Evolutionary conservation across 2,888 invertebrate species (phyloP), one percentile per base, ranked within the genome.

Genomic region (Belgica antarctica): DNA sequence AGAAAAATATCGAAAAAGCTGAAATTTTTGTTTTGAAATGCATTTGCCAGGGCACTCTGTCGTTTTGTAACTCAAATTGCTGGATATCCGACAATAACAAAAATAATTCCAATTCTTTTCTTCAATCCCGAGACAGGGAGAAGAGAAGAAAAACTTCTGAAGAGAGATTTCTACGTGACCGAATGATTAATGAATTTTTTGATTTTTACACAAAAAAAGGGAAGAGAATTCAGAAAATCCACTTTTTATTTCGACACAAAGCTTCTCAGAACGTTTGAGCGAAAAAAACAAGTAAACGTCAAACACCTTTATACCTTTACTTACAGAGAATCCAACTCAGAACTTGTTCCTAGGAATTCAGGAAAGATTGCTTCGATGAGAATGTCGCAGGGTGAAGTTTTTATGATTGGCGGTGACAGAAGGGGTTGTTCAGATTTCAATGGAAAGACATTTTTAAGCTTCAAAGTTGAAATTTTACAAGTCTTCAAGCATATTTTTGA

Each of bases 161-260:
- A 41, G 24, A 63, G 41, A 63, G 34, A 41, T 63, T 66, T 66
- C 25, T 66, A 66, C 47, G 41, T 66, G 47, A 66, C 22, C 47
- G 28, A 66, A 47, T 66, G 65, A 66, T 66, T 66, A 66, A 66
- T 66, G 65, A 66, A 7, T 19, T 66, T 66, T 66, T 66, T 66
- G 46, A 47, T 66, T 66, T 66, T 66, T 46, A 47, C 65, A 47
- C 63, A 47, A 66, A 66, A 62, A 46, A 46, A 66, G 47, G 65
- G 46, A 66, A 66, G 65, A 66, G 28, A 24, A 63, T 28, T 31
- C 31, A 62, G 34, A 62, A 31, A 10, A 4, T 7, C 36, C 19
- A 34, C 34, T 28, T 63, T 41, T 63, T 63, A 34, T 63, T 63
- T 41, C 41, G 65, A 47, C 46, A 66, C 46, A 66, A 66, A 63